These are phyloP conservation scores for Nemoura dubitans DNA, from an alignment of 2,888 invertebrate genomes.

Conservation along the genomic window DNA sequence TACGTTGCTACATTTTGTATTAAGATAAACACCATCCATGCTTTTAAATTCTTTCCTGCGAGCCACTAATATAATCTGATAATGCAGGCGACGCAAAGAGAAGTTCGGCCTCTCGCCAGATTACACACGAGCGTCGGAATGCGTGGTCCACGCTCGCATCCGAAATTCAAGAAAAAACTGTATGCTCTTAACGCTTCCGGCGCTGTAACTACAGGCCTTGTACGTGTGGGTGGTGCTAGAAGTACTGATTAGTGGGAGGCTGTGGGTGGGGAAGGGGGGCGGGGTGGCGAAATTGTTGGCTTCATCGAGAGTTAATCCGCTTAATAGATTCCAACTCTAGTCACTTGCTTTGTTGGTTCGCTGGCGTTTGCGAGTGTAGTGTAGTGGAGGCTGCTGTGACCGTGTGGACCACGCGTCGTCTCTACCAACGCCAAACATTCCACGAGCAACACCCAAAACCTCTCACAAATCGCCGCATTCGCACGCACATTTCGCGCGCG, in stretches of 20 bases:
- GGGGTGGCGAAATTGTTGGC: slow-evolving; percentile 56
- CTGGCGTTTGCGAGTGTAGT: too few relatives aligned
- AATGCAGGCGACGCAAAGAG: neutral
- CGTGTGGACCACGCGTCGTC: slow-evolving; percentile 16
- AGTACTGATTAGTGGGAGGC: slow-evolving; percentile 5
- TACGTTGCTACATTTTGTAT: too few relatives aligned
- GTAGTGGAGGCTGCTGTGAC: slow-evolving; percentile 39
- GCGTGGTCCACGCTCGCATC: slow-evolving; percentile 33
- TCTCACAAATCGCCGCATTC: slow-evolving; percentile 35
- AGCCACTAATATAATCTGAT: too few relatives aligned
- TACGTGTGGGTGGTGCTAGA: slow-evolving; percentile 31
- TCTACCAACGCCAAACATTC: neutral
- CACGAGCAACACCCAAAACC: slow-evolving; percentile 25
- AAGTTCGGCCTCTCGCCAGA: slow-evolving; percentile 36
- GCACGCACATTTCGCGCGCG: neutral
- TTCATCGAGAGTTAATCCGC: slow-evolving; percentile 62
- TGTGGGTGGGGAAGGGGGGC: slow-evolving; percentile 1
- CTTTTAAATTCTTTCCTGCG: too few relatives aligned
- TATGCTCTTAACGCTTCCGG: slow-evolving; percentile 35
- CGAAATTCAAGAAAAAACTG: slow-evolving; percentile 45
- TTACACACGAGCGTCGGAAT: slow-evolving; percentile 37
- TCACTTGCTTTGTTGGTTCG: slow-evolving; percentile 55
- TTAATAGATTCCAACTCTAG: slow-evolving; percentile 63
- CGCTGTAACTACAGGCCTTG: slow-evolving; percentile 5
- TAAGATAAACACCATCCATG: too few relatives aligned